Base-by-base conservation (phyloP, 2,797 vertebrate species). In the Allobates femoralis region DNA sequence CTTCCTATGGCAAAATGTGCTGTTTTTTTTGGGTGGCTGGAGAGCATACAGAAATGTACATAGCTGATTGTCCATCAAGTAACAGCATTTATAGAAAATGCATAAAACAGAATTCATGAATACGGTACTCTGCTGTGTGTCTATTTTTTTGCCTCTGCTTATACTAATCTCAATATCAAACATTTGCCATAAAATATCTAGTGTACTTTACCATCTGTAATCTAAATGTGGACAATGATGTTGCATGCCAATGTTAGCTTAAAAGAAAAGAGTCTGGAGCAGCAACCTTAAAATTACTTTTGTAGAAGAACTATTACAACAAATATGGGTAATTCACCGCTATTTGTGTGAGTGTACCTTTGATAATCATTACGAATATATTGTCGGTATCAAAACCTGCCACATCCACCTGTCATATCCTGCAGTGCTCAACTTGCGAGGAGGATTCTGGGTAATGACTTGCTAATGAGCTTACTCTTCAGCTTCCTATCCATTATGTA, bases 401-500 rank as follows among this genome's bases (percentile, higher is more conserved):
- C 73, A 71, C 50, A 79, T 73, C 66, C 85, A 81, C 69, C 46
- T 86, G 79, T 75, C 85, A 86, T 81, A 81, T 81, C 85, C 79
- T 81, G 79, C 71, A 86, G 56, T 76, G 41, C 71, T 81, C 71
- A 86, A 76, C 67, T 71, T 66, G 79, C 79, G 55, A 16, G 23
- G 66, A 82, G 85, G 50, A 86, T 86, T 86, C 79, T 82, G 79
- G 79, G 85, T 86, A 86, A 86, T 86, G 77, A 82, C 85, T 86
- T 86, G 69, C 78, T 81, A 86, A 86, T 86, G 85, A 86, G 71
- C 71, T 37, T 75, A 82, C 73, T 86, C 67, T 86, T 51, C 69
- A 76, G 85, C 67, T 82, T 56, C 50, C 73, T 86, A 82, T 83
- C 79, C 79, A 82, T 86, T 86, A 86, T 86, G 73, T 80, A 82